Conservation (phyloP, 2,888 invertebrate species). For the Agrotis puta region DNA sequence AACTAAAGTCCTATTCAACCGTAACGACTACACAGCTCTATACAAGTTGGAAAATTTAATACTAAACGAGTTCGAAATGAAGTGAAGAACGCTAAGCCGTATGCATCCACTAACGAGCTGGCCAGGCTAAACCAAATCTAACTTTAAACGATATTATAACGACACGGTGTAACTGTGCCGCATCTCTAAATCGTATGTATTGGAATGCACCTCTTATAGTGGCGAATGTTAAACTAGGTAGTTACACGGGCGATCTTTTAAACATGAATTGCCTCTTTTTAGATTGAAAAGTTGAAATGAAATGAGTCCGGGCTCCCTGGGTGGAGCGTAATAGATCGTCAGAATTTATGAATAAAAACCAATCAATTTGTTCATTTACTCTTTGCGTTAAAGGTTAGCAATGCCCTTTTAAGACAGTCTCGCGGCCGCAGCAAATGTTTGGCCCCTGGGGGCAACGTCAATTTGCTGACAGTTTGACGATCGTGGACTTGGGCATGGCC, state of each 20-base stretch:
- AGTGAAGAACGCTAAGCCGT: conserved; percentile 51
- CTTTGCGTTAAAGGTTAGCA: too few relatives aligned
- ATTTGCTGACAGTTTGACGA: too few relatives aligned
- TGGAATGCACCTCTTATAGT: conserved; percentile 61
- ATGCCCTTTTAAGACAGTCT: too few relatives aligned
- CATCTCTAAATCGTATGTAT: conserved; percentile 70
- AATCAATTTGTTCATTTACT: too few relatives aligned
- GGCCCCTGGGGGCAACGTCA: too few relatives aligned
- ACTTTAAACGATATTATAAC: conserved; percentile 70
- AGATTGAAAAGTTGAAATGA: too few relatives aligned
- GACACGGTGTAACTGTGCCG: conserved; percentile 66
- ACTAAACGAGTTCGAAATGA: conserved; percentile 43
- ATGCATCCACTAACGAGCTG: conserved; percentile 59
- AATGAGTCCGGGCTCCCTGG: too few relatives aligned
- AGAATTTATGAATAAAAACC: too few relatives aligned
- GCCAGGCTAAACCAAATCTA: conserved; percentile 59
- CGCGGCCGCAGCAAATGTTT: too few relatives aligned
- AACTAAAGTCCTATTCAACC: conserved; percentile 11
- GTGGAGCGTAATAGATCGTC: too few relatives aligned
- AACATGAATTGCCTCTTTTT: not conserved
- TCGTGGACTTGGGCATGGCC: too few relatives aligned
- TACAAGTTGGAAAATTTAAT: conserved; percentile 50
- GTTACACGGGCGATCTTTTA: not conserved
- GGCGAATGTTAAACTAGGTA: conserved; percentile 32
- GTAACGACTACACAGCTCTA: conserved; percentile 19